A percentile compares a stretch with the other conserved stretches of the same genome.
Evolutionary conservation across 2,797 vertebrate genomes (phyloP).

Genomic region (Coregonus sp.): DNA sequence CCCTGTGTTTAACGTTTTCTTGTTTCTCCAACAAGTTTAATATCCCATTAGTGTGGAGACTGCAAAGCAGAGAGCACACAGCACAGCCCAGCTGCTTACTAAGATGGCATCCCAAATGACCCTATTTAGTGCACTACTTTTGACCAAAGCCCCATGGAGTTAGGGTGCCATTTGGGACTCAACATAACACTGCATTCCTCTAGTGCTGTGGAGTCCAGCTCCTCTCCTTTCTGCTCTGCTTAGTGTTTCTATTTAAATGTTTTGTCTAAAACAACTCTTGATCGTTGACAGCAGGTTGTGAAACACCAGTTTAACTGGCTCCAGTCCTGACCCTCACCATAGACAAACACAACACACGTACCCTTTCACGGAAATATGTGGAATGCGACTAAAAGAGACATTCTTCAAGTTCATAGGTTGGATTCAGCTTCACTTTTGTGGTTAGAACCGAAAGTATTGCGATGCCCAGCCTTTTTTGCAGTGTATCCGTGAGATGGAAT

Average conservation of each 20-base stretch:
- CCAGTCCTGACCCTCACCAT: conserved; percentile 43
- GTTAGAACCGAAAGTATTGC: no score
- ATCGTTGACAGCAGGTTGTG: conserved; percentile 53
- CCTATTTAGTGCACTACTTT: not conserved
- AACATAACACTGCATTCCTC: conserved; percentile 36
- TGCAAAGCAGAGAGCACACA: conserved; percentile 21
- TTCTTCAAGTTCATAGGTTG: not conserved
- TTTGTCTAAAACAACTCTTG: conserved; percentile 53
- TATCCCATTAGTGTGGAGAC: conserved; percentile 45
- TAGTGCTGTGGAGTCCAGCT: conserved; percentile 29
- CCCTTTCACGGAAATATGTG: not conserved
- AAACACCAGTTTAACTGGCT: conserved; percentile 70
- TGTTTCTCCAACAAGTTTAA: conserved; percentile 49
- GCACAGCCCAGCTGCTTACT: not conserved
- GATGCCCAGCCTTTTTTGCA: not conserved
- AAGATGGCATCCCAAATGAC: not conserved
- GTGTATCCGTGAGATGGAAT: conserved; percentile 23
- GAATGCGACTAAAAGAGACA: not conserved
- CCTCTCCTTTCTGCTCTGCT: conserved; percentile 14
- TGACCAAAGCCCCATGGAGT: no score
- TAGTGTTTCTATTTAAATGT: conserved; percentile 74
- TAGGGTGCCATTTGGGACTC: not conserved
- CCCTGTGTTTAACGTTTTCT: conserved; percentile 24
- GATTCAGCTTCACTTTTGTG: not conserved
- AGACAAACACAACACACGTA: conserved; percentile 43